Evolutionary conservation across 2,797 vertebrate genomes (phyloP), one percentile per base, ranked within the genome.

Genomic region (Alauda arvensis): DNA sequence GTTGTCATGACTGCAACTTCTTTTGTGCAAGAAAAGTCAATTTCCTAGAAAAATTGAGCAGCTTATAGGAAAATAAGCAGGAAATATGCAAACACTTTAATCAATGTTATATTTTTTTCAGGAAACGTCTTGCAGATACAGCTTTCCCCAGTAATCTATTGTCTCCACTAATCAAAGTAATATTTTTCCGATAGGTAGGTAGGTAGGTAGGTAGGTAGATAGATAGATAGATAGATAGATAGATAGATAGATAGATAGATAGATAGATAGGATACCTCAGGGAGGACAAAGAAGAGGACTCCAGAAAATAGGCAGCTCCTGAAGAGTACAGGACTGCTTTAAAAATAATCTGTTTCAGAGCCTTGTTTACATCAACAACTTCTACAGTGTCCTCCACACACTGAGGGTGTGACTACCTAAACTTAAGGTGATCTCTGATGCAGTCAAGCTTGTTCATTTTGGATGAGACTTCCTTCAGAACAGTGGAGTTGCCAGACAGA

Each of bases 211-310:
- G 12, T 37, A 37, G 37, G 12, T 37, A 37, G 37, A 37, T 37
- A 37, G 37, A 37, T 37, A 37, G 37, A 37, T 37, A 37, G 37
- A 37, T 37, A 37, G 37, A 37, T 37, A 37, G 37, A 37, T 37
- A 37, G 37, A 37, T 37, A 37, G 37, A 37, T 37, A 37, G 37
- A 37, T 37, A 37, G 37, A 37, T 37, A 37, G 37, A 37, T 37
- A 37, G 37, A 37, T 37, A 37, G 37, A 37, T 37, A 37, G 37
- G 37, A 57, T 33, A 68, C 1, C 2, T 3, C 13, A 31, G 9
- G 24, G 4, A 42, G 2, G 18, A 6, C 18, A 53, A 20, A 74
- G 14, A 4, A 0, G 1, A 49, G 3, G 18, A 19, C 21, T 57
- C 14, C 15, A 71, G 26, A n/a, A 60, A 5, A 34, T 5, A 57